Conservation (phyloP, 2,797 vertebrate genomes). For the Cyclopterus lumpus region DNA sequence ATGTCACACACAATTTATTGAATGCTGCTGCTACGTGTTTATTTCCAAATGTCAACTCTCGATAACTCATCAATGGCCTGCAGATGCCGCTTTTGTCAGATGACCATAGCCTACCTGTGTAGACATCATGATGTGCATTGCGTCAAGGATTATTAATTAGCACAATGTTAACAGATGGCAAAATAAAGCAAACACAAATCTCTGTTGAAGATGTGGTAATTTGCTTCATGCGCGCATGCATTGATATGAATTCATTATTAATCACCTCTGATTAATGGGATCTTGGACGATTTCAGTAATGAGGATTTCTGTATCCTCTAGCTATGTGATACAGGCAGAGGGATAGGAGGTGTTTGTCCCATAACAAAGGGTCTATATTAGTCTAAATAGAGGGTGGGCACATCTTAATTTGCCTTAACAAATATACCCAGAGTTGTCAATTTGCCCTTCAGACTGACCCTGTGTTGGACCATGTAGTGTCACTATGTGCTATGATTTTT, state of each 20-base stretch:
- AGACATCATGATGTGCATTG: constrained; percentile 53
- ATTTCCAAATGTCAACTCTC: constrained; percentile 14
- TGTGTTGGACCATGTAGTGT: background rate
- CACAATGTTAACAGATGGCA: background rate
- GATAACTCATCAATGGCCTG: too few relatives aligned
- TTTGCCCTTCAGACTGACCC: constrained; percentile 51
- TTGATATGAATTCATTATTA: constrained; percentile 41
- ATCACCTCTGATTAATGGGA: constrained; percentile 55
- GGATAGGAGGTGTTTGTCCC: constrained; percentile 5
- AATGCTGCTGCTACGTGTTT: constrained; percentile 20
- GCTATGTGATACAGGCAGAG: constrained; percentile 12
- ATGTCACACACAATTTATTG: background rate
- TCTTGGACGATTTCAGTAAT: constrained; percentile 36
- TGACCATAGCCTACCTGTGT: too few relatives aligned
- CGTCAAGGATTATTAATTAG: constrained; percentile 26
- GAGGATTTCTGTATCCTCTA: constrained; percentile 40
- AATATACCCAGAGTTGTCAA: background rate
- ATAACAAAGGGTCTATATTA: constrained; percentile 4
- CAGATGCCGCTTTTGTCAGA: too few relatives aligned
- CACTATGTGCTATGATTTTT: background rate
- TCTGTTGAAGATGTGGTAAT: background rate
- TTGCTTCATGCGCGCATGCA: constrained; percentile 15
- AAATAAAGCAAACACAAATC: background rate
- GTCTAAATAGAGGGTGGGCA: background rate
- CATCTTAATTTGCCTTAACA: background rate